Evolutionary conservation across 2,888 invertebrate genomes (phyloP).

Genomic region (Mesochorus sp.): DNA sequence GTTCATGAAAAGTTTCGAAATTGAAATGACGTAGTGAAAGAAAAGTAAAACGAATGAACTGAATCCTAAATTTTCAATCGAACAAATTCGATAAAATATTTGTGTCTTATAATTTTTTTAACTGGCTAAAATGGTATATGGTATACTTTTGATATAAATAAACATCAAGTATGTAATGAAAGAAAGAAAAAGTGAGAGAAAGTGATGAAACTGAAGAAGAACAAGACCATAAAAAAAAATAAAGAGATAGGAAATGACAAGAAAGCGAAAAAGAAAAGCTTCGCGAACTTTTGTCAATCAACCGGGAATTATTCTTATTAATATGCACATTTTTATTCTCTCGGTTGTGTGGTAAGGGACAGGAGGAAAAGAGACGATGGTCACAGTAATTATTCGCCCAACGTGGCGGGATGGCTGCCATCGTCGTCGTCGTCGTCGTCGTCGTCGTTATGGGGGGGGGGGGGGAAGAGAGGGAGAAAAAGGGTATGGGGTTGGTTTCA

Average conservation of each 20-base stretch:
- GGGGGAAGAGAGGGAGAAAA: not conserved
- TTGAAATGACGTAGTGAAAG: not conserved
- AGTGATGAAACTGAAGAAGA: not conserved
- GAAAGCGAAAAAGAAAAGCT: constrained; percentile 8
- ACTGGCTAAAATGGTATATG: too few relatives aligned
- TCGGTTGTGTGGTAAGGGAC: not conserved
- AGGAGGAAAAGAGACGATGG: not conserved
- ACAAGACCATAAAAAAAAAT: not conserved
- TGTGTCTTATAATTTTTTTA: too few relatives aligned
- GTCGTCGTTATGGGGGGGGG: too few relatives aligned
- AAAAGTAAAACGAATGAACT: not conserved
- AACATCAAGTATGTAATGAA: not conserved
- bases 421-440: too few relatives aligned
- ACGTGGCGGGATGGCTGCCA: constrained; percentile 32
- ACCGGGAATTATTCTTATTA: constrained; percentile 59
- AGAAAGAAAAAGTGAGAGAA: not conserved
- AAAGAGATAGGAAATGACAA: not conserved
- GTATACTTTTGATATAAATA: too few relatives aligned
- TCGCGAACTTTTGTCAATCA: constrained; percentile 48
- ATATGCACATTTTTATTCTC: constrained; percentile 61
- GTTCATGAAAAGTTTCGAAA: not conserved
- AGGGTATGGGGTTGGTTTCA: constrained; percentile 22
- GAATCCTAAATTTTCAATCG: too few relatives aligned
- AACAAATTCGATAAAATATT: too few relatives aligned
- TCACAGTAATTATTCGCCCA: constrained; percentile 56